Percentiles rank a stretch among this genome's conserved stretches.
phyloP scores from a whole-genome alignment of 2,888 invertebrate genomes.

The Mellilla xanthometata region DNA sequence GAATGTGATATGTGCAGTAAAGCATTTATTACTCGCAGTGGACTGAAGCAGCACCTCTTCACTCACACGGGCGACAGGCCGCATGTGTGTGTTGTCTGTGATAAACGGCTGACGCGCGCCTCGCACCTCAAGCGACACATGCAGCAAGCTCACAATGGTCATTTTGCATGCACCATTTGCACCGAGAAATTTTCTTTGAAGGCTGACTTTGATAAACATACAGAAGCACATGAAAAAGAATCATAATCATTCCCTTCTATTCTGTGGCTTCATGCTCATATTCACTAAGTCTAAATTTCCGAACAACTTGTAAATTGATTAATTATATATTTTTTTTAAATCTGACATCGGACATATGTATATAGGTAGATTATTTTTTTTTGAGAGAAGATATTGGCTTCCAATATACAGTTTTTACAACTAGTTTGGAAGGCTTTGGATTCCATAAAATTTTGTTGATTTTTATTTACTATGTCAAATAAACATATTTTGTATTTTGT shows the following conservation, averaged over 20 bases:
- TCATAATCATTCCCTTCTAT: not conserved
- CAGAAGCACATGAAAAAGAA: slow-evolving; percentile 37
- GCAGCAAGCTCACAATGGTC: slow-evolving; percentile 46
- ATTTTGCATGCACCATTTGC: slow-evolving; percentile 47
- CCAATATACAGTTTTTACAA: too few relatives aligned
- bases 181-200: slow-evolving; percentile 47
- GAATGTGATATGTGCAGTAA: slow-evolving; percentile 65
- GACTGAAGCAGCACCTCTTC: slow-evolving; percentile 67
- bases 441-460: too few relatives aligned
- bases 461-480: too few relatives aligned
- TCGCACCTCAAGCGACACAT: slow-evolving; percentile 72
- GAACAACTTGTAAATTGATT: too few relatives aligned
- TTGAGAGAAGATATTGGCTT: too few relatives aligned
- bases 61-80: slow-evolving; percentile 66
- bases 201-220: slow-evolving; percentile 50
- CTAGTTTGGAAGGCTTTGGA: too few relatives aligned
- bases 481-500: too few relatives aligned
- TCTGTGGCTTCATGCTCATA: too few relatives aligned
- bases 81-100: slow-evolving; percentile 67
- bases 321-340: too few relatives aligned
- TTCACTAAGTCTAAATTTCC: too few relatives aligned
- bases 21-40: slow-evolving; percentile 71
- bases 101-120: slow-evolving; percentile 59
- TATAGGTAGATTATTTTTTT: too few relatives aligned
- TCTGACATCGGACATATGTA: too few relatives aligned